Conservation (phyloP, 2,888 invertebrate species). For the Cosmorhoe ocellata region DNA sequence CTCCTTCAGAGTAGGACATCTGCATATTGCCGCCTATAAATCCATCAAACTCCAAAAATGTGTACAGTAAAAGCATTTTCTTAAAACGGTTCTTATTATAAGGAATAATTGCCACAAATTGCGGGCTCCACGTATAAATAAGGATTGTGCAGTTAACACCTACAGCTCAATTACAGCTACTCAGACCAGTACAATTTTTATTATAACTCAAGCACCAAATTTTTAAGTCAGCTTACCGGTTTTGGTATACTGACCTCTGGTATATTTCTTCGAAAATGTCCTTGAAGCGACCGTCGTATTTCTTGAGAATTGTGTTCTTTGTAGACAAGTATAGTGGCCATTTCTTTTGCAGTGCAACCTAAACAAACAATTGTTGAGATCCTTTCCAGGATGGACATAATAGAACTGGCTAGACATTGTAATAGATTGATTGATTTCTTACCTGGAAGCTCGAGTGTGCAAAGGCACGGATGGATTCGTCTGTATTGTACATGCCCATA, state of each 20-base stretch:
- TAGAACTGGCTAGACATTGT: conserved; percentile 6
- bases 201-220: background rate
- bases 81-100: conserved; percentile 11
- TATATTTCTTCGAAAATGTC: conserved; percentile 95
- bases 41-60: too few relatives aligned
- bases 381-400: background rate
- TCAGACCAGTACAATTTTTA: too few relatives aligned
- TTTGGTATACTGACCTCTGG: conserved; percentile 82
- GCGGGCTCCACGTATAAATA: too few relatives aligned
- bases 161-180: too few relatives aligned
- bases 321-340: conserved; percentile 96
- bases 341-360: conserved; percentile 90
- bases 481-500: conserved; percentile 96
- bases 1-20: too few relatives aligned
- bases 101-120: background rate
- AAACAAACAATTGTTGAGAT: conserved; percentile 32
- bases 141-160: too few relatives aligned
- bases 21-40: too few relatives aligned
- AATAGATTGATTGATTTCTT: conserved; percentile 22
- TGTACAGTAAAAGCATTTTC: too few relatives aligned
- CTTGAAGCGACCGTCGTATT: conserved; percentile 95
- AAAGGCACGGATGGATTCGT: conserved; percentile 91
- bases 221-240: conserved; percentile 15
- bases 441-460: conserved; percentile 94
- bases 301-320: conserved; percentile 95